Conservation (phyloP, 2,113 vertebrate species). For the Cyprinodon tularosa region DNA sequence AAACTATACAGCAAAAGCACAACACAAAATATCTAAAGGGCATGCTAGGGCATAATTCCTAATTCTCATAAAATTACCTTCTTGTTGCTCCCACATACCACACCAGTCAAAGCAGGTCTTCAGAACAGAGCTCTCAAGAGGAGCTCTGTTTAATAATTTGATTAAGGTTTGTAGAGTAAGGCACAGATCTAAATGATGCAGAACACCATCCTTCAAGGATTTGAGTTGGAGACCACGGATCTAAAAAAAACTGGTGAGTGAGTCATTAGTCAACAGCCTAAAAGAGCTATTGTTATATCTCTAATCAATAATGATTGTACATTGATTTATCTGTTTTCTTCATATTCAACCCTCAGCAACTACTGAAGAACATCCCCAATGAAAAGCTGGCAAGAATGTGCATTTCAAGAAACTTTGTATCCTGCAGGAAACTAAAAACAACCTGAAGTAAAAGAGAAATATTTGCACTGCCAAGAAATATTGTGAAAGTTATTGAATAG, state of each 20-base stretch:
- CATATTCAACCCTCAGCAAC: constrained; percentile 3
- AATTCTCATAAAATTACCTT: too few relatives aligned
- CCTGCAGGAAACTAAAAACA: not conserved
- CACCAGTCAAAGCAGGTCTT: too few relatives aligned
- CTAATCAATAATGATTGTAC: not conserved
- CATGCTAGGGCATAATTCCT: too few relatives aligned
- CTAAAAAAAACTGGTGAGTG: not conserved
- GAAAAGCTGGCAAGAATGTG: not conserved
- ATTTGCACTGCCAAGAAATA: not conserved
- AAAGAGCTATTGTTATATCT: not conserved
- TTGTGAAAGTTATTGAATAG: not conserved
- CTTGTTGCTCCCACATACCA: too few relatives aligned
- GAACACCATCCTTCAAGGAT: too few relatives aligned
- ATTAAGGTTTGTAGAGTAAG: too few relatives aligned
- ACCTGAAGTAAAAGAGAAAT: not conserved
- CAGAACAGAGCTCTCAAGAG: too few relatives aligned
- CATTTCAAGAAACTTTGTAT: not conserved
- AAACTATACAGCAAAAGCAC: too few relatives aligned
- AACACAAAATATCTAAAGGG: too few relatives aligned
- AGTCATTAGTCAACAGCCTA: not conserved
- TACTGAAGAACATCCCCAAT: accelerated
- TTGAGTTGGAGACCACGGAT: too few relatives aligned
- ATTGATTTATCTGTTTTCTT: not conserved
- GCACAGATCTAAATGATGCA: too few relatives aligned
- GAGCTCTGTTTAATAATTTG: too few relatives aligned